Base-by-base conservation (phyloP, 2,888 invertebrate genomes). In the Halocaridina rubra region DNA sequence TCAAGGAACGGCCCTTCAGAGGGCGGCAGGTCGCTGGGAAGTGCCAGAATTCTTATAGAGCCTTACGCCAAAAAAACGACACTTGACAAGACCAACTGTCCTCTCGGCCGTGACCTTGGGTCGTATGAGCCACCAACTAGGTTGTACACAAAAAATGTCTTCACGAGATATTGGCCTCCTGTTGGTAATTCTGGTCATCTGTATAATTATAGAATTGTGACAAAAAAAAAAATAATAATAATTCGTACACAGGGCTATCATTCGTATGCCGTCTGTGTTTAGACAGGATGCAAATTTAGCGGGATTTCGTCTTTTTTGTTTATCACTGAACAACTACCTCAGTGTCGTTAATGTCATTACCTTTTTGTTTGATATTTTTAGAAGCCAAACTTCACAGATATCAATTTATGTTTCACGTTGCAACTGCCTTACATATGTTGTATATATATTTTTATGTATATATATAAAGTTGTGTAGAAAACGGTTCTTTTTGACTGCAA, bases 391-490 rank as follows among this genome's bases (percentile, higher is more conserved):
- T 81, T 81, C 84, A 84, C 84, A 79, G 79, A 75, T 74, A 19
- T 67, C 75, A 84, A 75, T 75, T 79, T 75, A 80, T 84, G 84
- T 84, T 84, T 84, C 84, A 84, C 84, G 75, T 72, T 80, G 84
- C 84, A 84, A 84, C 84, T 84, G 84, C 84, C 84, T 84, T 84
- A 84, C 84, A 84, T 69, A 80, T 84, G 75, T 79, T 84, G 53
- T 53, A 53, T 53, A 53, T 53, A 53, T 53, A 53, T 53, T 53
- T 53, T n/a, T 53, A 53, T 53, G 19, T 53, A 19, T 84, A 84
- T 80, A 84, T 84, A 84, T 74, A 84, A 84, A 84, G 79, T 84
- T 84, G 84, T 84, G 84, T 84, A 84, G 82, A 84, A 84, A 84
- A 84, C 75, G 64, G 75, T 80, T 80, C 81, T 84, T 84, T n/a